Percentiles rank a stretch among this genome's conserved stretches.
These are phyloP conservation scores for Phenacoccus solenopsis DNA, from an alignment of 1,140 invertebrate species.

Conservation along the genomic window DNA sequence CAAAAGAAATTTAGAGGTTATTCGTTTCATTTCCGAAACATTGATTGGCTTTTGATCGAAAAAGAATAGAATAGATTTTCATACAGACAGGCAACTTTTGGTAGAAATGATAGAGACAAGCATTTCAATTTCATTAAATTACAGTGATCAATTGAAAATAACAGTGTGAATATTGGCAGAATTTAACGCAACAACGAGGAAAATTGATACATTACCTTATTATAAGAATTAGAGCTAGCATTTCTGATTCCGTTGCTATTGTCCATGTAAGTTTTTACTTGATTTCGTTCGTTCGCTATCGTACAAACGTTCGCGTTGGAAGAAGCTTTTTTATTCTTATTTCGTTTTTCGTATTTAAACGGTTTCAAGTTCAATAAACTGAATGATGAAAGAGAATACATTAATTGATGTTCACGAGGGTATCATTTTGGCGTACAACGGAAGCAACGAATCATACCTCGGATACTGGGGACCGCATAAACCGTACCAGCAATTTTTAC, in stretches of 20 bases:
- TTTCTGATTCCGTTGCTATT: slow-evolving; percentile 77
- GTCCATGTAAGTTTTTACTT: slow-evolving; percentile 94
- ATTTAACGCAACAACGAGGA: neutral
- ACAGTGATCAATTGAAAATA: slow-evolving; percentile 4
- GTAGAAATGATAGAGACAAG: too few relatives aligned
- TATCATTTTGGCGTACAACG: neutral
- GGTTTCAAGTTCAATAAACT: slow-evolving; percentile 30
- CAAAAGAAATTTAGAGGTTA: too few relatives aligned
- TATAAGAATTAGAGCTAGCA: slow-evolving; percentile 76
- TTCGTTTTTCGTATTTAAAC: slow-evolving; percentile 20
- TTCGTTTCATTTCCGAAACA: too few relatives aligned
- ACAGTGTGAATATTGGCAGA: neutral
- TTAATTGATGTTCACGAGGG: neutral
- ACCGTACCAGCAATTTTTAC: slow-evolving; percentile 86
- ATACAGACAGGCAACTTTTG: too few relatives aligned
- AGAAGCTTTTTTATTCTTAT: slow-evolving; percentile 14
- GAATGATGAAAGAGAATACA: slow-evolving; percentile 21
- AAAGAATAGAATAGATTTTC: neutral
- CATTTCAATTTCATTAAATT: too few relatives aligned
- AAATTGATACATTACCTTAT: slow-evolving; percentile 54
- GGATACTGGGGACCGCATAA: slow-evolving; percentile 94
- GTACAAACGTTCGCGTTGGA: slow-evolving; percentile 27
- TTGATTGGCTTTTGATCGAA: too few relatives aligned
- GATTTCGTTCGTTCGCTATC: slow-evolving; percentile 32
- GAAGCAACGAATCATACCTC: slow-evolving; percentile 49